Percentiles rank a stretch among this genome's conserved stretches.
These are phyloP conservation scores for Bombyx mori DNA, from an alignment of 1,140 invertebrate species.

Conservation along the genomic window ASM3026992v2 NC_085115.1:11148501-11149000, in stretches of 20 bases:
- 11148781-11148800: slow-evolving; percentile 38
- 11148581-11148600: slow-evolving; percentile 22
- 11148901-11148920: slow-evolving; percentile 75
- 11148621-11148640: slow-evolving; percentile 54
- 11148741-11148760: slow-evolving; percentile 61
- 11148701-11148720: background rate
- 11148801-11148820: slow-evolving; percentile 21
- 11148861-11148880: slow-evolving; percentile 73
- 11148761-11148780: slow-evolving; percentile 53
- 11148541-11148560: slow-evolving; percentile 35
- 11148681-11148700: background rate
- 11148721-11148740: slow-evolving; percentile 43
- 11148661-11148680: background rate
- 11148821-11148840: slow-evolving; percentile 31
- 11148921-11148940: slow-evolving; percentile 80
- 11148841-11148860: slow-evolving; percentile 73
- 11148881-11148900: slow-evolving; percentile 73
- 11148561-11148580: slow-evolving; percentile 25
- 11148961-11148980: slow-evolving; percentile 83
- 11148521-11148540: slow-evolving; percentile 48
- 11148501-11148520: slow-evolving; percentile 37
- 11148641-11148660: slow-evolving; percentile 43
- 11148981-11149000: slow-evolving; percentile 78
- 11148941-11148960: slow-evolving; percentile 83
- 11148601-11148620: slow-evolving; percentile 58